Evolutionary conservation across 2,888 invertebrate genomes (phyloP).

Genomic region (Dendrolimus pini): DNA sequence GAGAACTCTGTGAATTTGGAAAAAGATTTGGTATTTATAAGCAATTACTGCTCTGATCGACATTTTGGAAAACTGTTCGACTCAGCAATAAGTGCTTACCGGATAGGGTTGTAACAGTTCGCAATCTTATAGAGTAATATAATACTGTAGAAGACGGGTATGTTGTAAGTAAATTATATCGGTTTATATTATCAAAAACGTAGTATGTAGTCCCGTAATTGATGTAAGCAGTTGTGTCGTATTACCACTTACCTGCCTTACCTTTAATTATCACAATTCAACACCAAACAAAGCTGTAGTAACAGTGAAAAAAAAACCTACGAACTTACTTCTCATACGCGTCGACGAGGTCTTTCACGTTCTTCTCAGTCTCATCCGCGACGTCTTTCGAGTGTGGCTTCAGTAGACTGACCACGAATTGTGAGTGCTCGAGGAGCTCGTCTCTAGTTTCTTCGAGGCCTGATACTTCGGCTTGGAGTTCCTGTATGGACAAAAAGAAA

Average conservation of each 20-base stretch:
- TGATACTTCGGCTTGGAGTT: slow-evolving; percentile 83
- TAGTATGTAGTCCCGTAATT: too few species aligned
- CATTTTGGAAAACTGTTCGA: too few species aligned
- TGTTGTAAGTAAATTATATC: too few species aligned
- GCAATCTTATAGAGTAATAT: too few species aligned
- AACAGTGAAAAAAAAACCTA: slow-evolving; percentile 13
- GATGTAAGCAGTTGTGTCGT: too few species aligned
- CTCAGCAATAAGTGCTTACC: too few species aligned
- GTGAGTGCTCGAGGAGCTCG: slow-evolving; percentile 82
- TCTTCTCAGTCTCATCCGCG: slow-evolving; percentile 81
- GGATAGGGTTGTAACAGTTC: too few species aligned
- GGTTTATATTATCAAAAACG: too few species aligned
- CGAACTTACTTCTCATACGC: slow-evolving; percentile 78
- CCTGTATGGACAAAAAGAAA: slow-evolving; percentile 61
- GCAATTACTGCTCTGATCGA: too few species aligned
- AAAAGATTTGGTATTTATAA: too few species aligned
- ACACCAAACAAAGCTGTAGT: slow-evolving; percentile 1
- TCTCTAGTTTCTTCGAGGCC: slow-evolving; percentile 81
- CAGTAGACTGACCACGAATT: slow-evolving; percentile 83
- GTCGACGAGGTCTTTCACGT: slow-evolving; percentile 81
- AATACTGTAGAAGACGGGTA: too few species aligned
- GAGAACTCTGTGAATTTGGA: too few species aligned
- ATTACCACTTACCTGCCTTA: neutral
- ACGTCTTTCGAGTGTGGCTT: slow-evolving; percentile 80
- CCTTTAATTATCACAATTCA: neutral